Evolutionary conservation across 2,113 vertebrate species (phyloP).

Genomic region (Suncus etruscus): DNA sequence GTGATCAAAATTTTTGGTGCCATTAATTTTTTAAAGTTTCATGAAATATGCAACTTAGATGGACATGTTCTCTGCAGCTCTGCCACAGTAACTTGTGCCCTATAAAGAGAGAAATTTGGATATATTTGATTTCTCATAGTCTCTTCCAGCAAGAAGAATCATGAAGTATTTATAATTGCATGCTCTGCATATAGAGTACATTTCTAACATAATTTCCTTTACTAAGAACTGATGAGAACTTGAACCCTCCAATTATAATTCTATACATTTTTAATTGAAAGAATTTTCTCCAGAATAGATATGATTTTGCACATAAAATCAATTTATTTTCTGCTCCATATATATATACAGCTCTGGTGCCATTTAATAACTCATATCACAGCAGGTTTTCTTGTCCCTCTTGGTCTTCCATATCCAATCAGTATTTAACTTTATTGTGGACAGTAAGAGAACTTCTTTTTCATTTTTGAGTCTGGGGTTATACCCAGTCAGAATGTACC

Average conservation of each 20-base stretch:
- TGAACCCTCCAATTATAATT: background rate
- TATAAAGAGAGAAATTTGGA: constrained; percentile 23
- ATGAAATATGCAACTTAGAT: constrained; percentile 50
- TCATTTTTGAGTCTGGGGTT: too few species aligned
- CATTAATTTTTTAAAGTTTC: constrained; percentile 61
- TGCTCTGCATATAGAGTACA: background rate
- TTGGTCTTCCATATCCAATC: too few species aligned
- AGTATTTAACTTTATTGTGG: background rate
- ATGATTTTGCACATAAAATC: background rate
- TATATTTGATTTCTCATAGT: constrained; percentile 27
- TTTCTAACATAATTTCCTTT: constrained; percentile 24
- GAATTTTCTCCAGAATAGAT: background rate
- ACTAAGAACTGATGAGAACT: background rate
- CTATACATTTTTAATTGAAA: background rate
- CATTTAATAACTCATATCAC: background rate
- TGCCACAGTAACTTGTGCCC: background rate
- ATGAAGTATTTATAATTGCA: background rate
- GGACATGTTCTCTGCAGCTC: background rate
- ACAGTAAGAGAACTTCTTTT: background rate
- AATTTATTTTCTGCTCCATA: background rate
- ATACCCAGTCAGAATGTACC: too few species aligned
- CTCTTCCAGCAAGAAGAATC: background rate
- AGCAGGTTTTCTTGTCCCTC: background rate
- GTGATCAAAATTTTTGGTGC: background rate
- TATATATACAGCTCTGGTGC: background rate